Percentiles rank a stretch among this genome's conserved stretches.
Evolutionary conservation across 2,888 invertebrate species (phyloP).

Genomic region (Trilocha varians): DNA sequence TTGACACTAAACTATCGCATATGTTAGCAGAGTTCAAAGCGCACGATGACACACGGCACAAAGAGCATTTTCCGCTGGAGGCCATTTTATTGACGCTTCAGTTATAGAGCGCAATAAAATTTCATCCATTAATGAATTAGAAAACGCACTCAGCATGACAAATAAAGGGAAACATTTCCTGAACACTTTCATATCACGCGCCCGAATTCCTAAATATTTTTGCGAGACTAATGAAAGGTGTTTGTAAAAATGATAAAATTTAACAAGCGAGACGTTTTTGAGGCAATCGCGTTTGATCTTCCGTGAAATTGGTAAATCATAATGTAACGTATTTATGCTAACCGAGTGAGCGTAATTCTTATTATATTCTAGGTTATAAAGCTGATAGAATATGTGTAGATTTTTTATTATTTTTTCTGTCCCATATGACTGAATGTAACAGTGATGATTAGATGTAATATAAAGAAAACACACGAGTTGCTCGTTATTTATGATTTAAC

Average conservation of each 20-base stretch:
- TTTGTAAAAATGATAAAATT: background rate
- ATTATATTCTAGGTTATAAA: no score
- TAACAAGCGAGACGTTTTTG: background rate
- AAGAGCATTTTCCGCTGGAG: background rate
- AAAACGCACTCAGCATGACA: background rate
- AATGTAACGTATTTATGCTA: background rate
- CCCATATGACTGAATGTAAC: no score
- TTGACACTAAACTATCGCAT: no score
- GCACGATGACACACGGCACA: no score
- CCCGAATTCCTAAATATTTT: background rate
- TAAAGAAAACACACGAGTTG: no score
- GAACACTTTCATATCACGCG: background rate
- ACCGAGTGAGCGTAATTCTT: background rate
- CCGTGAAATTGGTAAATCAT: background rate
- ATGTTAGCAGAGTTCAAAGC: no score
- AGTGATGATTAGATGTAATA: no score
- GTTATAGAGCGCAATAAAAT: background rate
- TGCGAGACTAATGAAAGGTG: background rate
- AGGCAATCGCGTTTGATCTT: background rate
- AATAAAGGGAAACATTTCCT: conserved; percentile 1
- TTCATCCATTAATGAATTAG: background rate
- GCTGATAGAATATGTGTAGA: no score
- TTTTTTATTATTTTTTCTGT: no score
- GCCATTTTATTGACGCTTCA: background rate
- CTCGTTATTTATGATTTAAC: no score